Percentiles rank a stretch among this genome's conserved stretches.
Conservation (phyloP, 2,888 invertebrate genomes). For the Athalia cordata region DNA sequence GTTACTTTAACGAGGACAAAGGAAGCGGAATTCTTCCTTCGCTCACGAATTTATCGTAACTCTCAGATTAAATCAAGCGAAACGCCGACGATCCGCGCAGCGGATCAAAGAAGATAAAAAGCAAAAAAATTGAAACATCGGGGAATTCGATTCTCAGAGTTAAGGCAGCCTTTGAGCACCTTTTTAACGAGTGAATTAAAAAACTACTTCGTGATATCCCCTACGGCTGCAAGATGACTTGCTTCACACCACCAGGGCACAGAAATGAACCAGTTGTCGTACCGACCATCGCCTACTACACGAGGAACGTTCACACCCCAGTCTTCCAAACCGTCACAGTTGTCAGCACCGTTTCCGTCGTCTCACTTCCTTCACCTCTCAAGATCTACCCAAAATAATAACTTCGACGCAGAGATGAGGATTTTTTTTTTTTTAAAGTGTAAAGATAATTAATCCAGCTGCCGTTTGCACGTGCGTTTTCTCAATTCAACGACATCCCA, state of each 20-base stretch:
- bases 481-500: too few relatives aligned
- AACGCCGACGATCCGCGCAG: background rate
- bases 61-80: too few relatives aligned
- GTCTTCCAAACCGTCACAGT: conserved; percentile 67
- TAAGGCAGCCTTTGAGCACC: too few relatives aligned
- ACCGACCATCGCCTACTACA: conserved; percentile 62
- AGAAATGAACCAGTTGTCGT: conserved; percentile 58
- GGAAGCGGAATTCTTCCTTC: too few relatives aligned
- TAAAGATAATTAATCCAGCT: background rate
- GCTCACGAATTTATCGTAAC: too few relatives aligned
- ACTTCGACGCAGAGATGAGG: background rate
- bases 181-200: too few relatives aligned
- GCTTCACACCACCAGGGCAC: conserved; percentile 63
- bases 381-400: conserved; percentile 58
- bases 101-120: background rate
- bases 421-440: background rate
- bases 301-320: conserved; percentile 67
- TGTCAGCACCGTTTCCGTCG: conserved; percentile 64
- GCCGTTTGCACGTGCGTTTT: too few relatives aligned
- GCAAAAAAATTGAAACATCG: background rate
- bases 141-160: too few relatives aligned
- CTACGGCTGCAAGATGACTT: conserved; percentile 62
- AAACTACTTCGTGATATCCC: background rate
- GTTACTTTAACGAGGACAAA: too few relatives aligned
- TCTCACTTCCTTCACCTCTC: conserved; percentile 66